Conservation (phyloP, 1,140 invertebrate species). For the Calephelis nemesis region DNA sequence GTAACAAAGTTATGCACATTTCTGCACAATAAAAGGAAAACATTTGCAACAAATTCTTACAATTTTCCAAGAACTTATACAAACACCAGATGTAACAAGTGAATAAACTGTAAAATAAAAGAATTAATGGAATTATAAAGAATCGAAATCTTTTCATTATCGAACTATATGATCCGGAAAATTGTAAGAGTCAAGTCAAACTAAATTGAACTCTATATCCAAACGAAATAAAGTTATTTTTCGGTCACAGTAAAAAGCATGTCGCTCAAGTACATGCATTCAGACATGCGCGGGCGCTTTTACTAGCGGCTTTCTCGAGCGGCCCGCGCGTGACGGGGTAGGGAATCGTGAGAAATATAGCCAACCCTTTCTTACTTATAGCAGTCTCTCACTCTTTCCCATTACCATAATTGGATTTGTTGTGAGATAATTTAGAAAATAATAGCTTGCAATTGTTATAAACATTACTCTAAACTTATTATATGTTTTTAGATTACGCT, state of each 20-base stretch:
- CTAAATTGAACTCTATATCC: background rate
- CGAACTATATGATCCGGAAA: constrained; percentile 24
- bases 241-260: constrained; percentile 13
- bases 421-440: constrained; percentile 2
- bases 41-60: background rate
- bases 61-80: constrained; percentile 26
- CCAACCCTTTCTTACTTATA: constrained; percentile 26
- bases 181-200: constrained; percentile 3
- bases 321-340: constrained; percentile 32
- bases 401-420: background rate
- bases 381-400: background rate
- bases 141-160: constrained; percentile 28
- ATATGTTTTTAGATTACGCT: background rate
- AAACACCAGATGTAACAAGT: constrained; percentile 18
- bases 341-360: constrained; percentile 23
- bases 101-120: constrained; percentile 4
- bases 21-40: no score
- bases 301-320: constrained; percentile 38
- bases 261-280: constrained; percentile 20
- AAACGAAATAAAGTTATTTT: constrained; percentile 5
- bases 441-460: background rate
- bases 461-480: background rate
- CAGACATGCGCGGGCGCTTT: constrained; percentile 30
- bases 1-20: no score
- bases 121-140: constrained; percentile 17